These are phyloP conservation scores for Acleris laterana DNA, from an alignment of 2,888 invertebrate genomes.

Conservation along the genomic window DNA sequence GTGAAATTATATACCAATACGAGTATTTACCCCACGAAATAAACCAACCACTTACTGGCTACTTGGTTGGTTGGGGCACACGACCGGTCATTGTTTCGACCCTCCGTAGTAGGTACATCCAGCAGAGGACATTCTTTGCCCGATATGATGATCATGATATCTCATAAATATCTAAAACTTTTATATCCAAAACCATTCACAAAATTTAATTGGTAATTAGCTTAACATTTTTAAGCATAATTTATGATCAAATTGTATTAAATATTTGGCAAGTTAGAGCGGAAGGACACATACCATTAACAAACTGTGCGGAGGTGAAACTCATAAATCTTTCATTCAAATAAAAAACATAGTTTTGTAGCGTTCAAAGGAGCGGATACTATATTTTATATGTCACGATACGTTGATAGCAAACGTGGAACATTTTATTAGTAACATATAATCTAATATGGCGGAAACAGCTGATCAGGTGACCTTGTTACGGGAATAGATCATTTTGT, in stretches of 20 bases:
- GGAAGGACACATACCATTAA: slow-evolving; percentile 19
- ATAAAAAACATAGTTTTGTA: slow-evolving; percentile 26
- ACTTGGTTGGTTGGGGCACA: too few relatives aligned
- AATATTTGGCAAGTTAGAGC: slow-evolving; percentile 18
- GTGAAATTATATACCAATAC: too few relatives aligned
- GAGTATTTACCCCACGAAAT: too few relatives aligned
- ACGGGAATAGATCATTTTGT: slow-evolving; percentile 40
- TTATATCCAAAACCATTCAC: too few relatives aligned
- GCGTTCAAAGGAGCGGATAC: slow-evolving; percentile 27
- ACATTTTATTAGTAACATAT: slow-evolving; percentile 16
- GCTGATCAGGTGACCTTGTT: slow-evolving; percentile 38
- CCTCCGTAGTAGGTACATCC: too few relatives aligned
- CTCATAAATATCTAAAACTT: too few relatives aligned
- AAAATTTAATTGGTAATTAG: slow-evolving; percentile 6
- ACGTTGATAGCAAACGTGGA: slow-evolving; percentile 14
- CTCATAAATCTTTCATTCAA: slow-evolving; percentile 22
- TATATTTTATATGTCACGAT: slow-evolving; percentile 26
- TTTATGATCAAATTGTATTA: slow-evolving; percentile 4
- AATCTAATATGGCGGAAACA: slow-evolving; percentile 30
- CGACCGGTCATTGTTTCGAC: too few relatives aligned
- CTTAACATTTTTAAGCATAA: neutral
- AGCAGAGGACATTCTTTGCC: too few relatives aligned
- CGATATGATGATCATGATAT: too few relatives aligned
- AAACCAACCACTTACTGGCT: too few relatives aligned
- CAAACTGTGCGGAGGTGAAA: slow-evolving; percentile 21